phyloP scores from a whole-genome alignment of 2,797 vertebrate species.

The Rhinoraja longicauda region DNA sequence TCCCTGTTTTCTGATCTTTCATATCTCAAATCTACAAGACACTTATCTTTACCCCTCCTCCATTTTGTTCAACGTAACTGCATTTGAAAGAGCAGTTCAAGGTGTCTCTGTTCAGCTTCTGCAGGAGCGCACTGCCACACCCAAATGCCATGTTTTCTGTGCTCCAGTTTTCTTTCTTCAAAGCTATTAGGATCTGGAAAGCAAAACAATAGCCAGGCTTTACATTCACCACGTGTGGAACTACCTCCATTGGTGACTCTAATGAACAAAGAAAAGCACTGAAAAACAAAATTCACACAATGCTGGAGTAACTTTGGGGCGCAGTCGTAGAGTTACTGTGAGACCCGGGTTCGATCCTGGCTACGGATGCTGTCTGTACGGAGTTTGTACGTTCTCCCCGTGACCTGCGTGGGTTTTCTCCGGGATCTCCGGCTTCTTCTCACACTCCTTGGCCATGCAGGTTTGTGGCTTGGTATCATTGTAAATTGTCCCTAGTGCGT shows the following conservation, averaged over 20 bases:
- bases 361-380: too few species aligned
- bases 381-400: too few species aligned
- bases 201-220: conserved; percentile 20
- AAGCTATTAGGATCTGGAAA: conserved; percentile 59
- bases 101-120: conserved; percentile 69
- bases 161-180: conserved; percentile 63
- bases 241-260: not conserved
- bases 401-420: too few species aligned
- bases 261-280: not conserved
- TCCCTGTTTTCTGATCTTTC: not conserved
- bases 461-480: too few species aligned
- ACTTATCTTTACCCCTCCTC: conserved; percentile 56
- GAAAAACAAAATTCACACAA: not conserved
- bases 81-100: conserved; percentile 69
- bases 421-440: too few species aligned
- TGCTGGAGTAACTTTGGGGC: too few species aligned
- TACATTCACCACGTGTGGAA: not conserved
- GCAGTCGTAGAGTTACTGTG: too few species aligned
- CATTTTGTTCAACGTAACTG: conserved; percentile 66
- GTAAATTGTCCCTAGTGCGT: too few species aligned
- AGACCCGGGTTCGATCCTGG: too few species aligned
- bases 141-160: conserved; percentile 66
- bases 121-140: conserved; percentile 63
- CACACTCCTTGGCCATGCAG: too few species aligned
- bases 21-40: not conserved